Base-by-base conservation (phyloP, 2,797 vertebrate genomes). In the Vireo griseus region DNA sequence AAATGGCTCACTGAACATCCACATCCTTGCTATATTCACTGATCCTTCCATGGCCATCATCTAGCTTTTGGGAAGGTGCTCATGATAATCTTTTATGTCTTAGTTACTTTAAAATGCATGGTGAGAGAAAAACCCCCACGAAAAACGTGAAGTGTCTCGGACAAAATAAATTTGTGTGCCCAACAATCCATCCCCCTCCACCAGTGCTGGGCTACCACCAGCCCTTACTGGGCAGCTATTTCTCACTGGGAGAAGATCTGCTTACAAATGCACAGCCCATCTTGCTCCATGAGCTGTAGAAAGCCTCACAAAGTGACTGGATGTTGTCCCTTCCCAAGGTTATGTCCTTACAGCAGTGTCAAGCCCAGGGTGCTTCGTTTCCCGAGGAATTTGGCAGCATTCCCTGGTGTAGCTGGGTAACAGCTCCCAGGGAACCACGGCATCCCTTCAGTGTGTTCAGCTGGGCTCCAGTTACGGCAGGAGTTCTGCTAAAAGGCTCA, bases 101-200 rank as follows among this genome's bases (percentile, higher is more conserved):
- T 66, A 62, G 11, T 6, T 67, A 54, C 26, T 83, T 69, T 31
- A 68, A 90, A 91, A 92, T 7, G 42, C 0, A 0, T 0, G 6
- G 7, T 55, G 24, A 68, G n/a, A 58, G 18, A 81, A 78, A 88
- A 75, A 35, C 12, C 15, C 6, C 10, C 6, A 13, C 9, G 13
- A 59, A 50, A 86, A 78, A 40, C 0, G 0, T 28, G 47, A 48
- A 76, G 14, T 3, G 24, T 37, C 52, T 68, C 18, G 33, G 67
- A 52, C 15, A 72, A 68, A 84, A 62, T 18, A 55, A 85, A 21
- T 20, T 11, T 2, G 0, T 35, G 52, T 50, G 35, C 57, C 58
- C 67, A 72, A n/a, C 18, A 79, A 58, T 11, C 67, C 29, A 9
- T 3, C 1, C 6, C 9, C 5, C 0, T 13, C 7, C 14, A 35